phyloP scores from a whole-genome alignment of 2,888 invertebrate species.

The Tipula helvola region DNA sequence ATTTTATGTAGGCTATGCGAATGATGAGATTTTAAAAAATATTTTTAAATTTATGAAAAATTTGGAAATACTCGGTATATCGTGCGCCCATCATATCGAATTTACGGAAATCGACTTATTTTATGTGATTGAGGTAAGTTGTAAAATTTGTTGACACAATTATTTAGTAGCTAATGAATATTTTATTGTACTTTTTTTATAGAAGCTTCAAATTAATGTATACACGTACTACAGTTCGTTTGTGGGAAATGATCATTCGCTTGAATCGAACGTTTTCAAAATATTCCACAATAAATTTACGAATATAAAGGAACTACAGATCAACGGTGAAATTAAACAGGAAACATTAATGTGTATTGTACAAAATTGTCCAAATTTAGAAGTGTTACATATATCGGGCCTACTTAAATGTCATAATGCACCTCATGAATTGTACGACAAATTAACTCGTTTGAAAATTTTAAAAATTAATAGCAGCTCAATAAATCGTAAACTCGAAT shows the following conservation, averaged over 20 bases:
- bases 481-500: neutral
- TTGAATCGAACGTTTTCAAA: neutral
- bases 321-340: neutral
- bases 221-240: neutral
- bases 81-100: neutral
- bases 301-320: neutral
- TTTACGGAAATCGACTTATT: neutral
- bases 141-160: neutral
- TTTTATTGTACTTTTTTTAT: neutral
- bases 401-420: neutral
- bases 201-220: neutral
- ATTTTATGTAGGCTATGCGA: neutral
- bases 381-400: neutral
- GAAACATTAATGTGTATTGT: neutral
- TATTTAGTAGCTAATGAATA: neutral
- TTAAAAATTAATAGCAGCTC: neutral
- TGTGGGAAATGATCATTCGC: neutral
- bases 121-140: neutral
- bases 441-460: neutral
- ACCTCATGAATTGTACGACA: neutral
- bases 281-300: neutral
- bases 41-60: neutral
- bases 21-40: neutral
- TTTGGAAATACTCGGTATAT: neutral
- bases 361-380: neutral